Conservation (phyloP, 2,113 vertebrate species). For the Burhinus bistriatus region DNA sequence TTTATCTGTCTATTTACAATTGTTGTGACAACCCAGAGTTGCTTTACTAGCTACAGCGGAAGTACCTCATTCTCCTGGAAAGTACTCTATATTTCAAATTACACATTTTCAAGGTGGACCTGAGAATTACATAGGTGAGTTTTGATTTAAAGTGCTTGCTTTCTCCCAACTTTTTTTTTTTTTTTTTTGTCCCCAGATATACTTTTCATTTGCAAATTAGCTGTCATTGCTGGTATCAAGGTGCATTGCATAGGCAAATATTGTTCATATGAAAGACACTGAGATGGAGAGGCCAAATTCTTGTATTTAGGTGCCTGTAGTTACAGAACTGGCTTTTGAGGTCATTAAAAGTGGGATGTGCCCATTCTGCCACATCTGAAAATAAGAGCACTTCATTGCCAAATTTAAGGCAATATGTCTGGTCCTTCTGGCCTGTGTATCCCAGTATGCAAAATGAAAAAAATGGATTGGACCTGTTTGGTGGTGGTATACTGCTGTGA, state of each 20-base stretch:
- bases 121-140: neutral
- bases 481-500: neutral
- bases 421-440: neutral
- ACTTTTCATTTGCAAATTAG: neutral
- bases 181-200: neutral
- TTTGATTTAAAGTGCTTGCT: slow-evolving; percentile 4
- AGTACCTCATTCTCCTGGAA: slow-evolving; percentile 27
- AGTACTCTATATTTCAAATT: neutral
- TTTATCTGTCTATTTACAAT: slow-evolving; percentile 43
- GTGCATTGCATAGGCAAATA: neutral
- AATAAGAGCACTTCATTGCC: neutral
- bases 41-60: neutral
- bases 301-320: neutral
- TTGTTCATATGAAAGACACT: neutral
- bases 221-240: neutral
- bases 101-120: neutral
- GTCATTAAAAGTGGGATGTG: neutral
- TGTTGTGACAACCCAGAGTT: slow-evolving; percentile 22
- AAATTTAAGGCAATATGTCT: neutral
- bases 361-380: neutral
- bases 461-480: neutral
- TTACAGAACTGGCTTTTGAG: neutral
- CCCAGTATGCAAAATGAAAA: neutral
- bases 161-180: neutral
- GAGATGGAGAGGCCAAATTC: neutral